A percentile compares a stretch with the other conserved stretches of the same genome.
These are phyloP conservation scores for Nibea coibor DNA, from an alignment of 2,113 vertebrate genomes.

Conservation along the genomic window DNA sequence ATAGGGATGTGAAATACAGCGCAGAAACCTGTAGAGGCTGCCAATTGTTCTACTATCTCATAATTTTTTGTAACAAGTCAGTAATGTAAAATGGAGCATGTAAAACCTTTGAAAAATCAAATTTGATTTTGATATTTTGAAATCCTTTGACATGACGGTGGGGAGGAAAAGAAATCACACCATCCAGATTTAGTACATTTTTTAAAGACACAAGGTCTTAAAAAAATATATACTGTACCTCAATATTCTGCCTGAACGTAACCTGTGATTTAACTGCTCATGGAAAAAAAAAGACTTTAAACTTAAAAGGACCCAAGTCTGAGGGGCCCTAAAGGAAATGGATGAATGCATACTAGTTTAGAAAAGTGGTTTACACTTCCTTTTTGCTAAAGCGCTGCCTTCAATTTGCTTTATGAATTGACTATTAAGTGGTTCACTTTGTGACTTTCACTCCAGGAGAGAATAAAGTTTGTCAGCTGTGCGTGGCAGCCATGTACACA, in stretches of 20 bases:
- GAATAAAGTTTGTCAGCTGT: constrained; percentile 26
- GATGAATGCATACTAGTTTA: background rate
- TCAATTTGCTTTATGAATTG: background rate
- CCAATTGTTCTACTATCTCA: constrained; percentile 23
- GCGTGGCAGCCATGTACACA: constrained; percentile 10
- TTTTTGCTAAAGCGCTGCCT: background rate
- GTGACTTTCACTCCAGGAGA: background rate
- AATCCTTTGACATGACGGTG: background rate
- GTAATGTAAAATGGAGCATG: background rate
- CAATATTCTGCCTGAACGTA: background rate
- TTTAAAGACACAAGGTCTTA: too few species aligned
- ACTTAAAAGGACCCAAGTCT: background rate
- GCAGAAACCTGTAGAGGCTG: constrained; percentile 28
- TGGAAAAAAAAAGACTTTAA: background rate
- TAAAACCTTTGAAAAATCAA: background rate
- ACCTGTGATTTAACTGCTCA: background rate
- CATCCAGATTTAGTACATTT: background rate
- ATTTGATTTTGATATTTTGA: constrained; percentile 4
- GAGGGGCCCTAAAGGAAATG: background rate
- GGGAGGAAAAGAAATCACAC: background rate
- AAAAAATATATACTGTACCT: background rate
- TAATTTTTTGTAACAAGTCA: constrained; percentile 12
- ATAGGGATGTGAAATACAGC: constrained; percentile 24
- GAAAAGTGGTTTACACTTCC: background rate
- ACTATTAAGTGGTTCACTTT: too few species aligned